Base-by-base conservation (phyloP, 2,113 vertebrate genomes). In the Prunella himalayana region DNA sequence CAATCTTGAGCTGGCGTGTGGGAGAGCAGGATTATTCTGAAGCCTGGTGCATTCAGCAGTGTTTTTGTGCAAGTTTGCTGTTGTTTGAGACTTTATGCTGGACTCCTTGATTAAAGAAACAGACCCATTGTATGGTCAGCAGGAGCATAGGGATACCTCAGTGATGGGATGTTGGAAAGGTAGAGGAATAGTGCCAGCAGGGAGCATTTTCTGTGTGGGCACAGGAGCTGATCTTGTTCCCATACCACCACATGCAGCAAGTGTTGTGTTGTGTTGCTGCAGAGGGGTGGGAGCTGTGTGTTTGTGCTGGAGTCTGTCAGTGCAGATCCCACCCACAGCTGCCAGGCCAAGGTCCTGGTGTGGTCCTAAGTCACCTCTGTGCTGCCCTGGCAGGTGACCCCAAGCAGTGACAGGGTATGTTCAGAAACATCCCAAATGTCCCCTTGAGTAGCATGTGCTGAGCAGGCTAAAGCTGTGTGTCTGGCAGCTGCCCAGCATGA, bases 101-200 rank as follows among this genome's bases (percentile, higher is more conserved):
- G 79, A 54, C 66, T 86, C 10, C 11, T 45, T 72, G 53, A 30
- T 72, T 54, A 76, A 47, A 60, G 53, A 78, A 68, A 33, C 13
- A 54, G 51, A 44, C 42, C 15, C 0, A 0, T 75, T 3, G 75
- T 79, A 21, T 0, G 2, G 53, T 24, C 41, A 47, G 76, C 20
- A 60, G 59, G 30, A 88, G 24, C 0, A 4, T 37, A 39, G 71
- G 59, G 15, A 19, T 72, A 27, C 39, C 23, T 75, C 2, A 0
- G 31, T 23, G 33, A 13, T 91, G 59, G 39, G 12, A 24, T 37
- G 6, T 33, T 4, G 15, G 14, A 61, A 79, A 73, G 21, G 56
- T 57, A 31, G 39, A 78, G 47, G 84, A 75, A 44, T 41, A 24
- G 15, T 45, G n/a, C 22, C 25, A 27, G 35, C 42, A 77, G 23